phyloP scores from a whole-genome alignment of 2,113 vertebrate genomes.

The Otus sunia region DNA sequence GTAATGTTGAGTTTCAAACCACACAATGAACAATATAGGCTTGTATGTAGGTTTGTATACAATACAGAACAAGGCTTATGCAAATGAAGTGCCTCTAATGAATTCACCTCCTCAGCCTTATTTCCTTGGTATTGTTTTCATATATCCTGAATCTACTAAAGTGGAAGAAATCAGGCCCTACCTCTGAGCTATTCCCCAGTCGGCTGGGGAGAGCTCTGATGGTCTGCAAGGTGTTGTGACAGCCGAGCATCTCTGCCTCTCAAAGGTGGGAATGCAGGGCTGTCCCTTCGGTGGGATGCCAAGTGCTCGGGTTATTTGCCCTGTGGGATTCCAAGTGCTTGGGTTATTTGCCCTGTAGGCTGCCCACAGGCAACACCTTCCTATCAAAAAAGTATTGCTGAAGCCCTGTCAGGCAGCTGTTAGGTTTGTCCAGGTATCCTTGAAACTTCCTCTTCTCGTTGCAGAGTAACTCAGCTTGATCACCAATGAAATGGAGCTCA shows the following conservation, averaged over 20 bases:
- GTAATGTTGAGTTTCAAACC: background rate
- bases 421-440: background rate
- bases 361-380: fast-evolving
- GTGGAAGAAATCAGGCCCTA: background rate
- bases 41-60: background rate
- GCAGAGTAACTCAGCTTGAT: background rate
- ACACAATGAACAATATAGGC: background rate
- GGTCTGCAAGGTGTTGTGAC: background rate
- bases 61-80: background rate
- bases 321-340: background rate
- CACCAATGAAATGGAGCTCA: background rate
- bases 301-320: background rate
- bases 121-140: background rate
- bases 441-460: background rate
- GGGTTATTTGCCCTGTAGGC: background rate
- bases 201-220: no score
- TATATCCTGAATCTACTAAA: background rate
- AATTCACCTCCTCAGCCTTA: background rate
- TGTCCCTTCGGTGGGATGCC: no score
- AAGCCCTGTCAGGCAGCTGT: fast-evolving
- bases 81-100: background rate
- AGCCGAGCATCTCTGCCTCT: fast-evolving
- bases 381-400: background rate
- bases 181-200: background rate
- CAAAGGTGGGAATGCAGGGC: background rate